Percentiles rank a stretch among this genome's conserved stretches.
Evolutionary conservation across 2,113 vertebrate genomes (phyloP).

Genomic region (Lepidothrix coronata): DNA sequence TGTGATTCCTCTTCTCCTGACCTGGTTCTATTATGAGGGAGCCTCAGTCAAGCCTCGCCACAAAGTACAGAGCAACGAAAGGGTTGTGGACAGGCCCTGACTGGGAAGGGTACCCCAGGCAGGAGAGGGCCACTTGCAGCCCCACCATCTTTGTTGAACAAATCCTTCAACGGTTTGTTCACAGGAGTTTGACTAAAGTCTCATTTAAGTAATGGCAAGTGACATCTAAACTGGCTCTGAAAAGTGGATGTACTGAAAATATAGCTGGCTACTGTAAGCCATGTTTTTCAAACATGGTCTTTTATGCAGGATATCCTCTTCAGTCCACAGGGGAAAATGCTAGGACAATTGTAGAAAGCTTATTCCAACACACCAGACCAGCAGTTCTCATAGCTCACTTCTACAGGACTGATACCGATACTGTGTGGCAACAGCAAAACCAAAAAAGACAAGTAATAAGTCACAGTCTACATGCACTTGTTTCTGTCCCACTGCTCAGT

Average conservation of each 20-base stretch:
- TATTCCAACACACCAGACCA: not conserved
- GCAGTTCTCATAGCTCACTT: not conserved
- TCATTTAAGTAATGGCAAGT: not conserved
- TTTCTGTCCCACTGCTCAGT: not conserved
- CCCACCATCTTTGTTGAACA: not conserved
- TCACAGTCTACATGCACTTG: not conserved
- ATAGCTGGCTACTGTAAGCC: not conserved
- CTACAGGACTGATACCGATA: not conserved
- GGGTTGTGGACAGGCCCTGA: not conserved
- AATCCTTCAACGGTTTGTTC: not conserved
- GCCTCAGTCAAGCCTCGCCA: not conserved
- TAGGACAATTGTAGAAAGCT: not conserved
- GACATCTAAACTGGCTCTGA: not conserved
- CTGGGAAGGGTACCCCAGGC: not conserved
- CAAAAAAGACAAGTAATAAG: not conserved
- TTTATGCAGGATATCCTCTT: constrained; percentile 17
- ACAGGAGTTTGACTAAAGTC: not conserved
- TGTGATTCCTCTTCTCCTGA: not conserved
- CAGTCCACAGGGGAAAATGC: not conserved
- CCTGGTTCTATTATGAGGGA: not conserved
- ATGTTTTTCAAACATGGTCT: not conserved
- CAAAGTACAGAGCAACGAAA: not conserved
- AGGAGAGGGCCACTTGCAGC: not conserved
- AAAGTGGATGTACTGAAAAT: not conserved
- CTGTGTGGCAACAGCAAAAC: not conserved